Evolutionary conservation across 2,113 vertebrate genomes (phyloP).

Genomic region (Arothron firmamentum): DNA sequence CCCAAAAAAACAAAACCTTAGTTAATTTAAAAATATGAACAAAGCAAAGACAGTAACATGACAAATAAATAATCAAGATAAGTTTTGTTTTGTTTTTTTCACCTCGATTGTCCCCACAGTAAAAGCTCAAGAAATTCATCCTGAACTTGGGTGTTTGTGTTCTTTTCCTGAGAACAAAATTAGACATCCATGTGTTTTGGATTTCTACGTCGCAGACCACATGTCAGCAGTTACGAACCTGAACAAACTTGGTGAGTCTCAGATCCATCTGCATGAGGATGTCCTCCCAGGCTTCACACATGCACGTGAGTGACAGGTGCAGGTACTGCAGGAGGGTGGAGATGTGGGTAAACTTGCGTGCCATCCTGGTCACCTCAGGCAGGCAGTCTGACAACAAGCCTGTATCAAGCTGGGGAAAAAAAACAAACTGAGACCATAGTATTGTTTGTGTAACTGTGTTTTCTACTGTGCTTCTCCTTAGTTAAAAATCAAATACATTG

Average conservation of each 20-base stretch:
- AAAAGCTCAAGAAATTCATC: conserved; percentile 97
- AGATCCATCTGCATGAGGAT: conserved; percentile 98
- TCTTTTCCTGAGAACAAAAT: conserved; percentile 83
- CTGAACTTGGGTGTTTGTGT: conserved; percentile 93
- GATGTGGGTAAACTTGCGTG: conserved; percentile 97
- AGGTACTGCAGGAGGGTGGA: conserved; percentile 96
- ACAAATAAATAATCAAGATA: not conserved
- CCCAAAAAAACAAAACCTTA: not conserved
- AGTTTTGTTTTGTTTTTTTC: not conserved
- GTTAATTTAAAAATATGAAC: not conserved
- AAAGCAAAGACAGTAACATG: conserved; percentile 4
- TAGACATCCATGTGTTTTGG: not conserved
- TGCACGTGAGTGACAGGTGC: conserved; percentile 90
- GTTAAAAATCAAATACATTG: too few species aligned
- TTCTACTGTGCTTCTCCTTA: too few species aligned
- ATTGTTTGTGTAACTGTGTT: too few species aligned
- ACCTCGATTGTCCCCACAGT: conserved; percentile 98
- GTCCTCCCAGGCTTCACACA: conserved; percentile 98
- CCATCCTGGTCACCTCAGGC: conserved; percentile 95
- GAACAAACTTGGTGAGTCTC: conserved; percentile 95
- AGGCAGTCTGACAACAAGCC: conserved; percentile 88
- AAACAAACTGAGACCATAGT: not conserved
- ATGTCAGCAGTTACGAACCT: conserved; percentile 71
- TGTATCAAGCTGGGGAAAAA: conserved; percentile 83
- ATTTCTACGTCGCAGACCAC: not conserved